These are phyloP conservation scores for Hydropsyche betteni DNA, from an alignment of 2,888 invertebrate genomes.

Conservation along the genomic window DNA sequence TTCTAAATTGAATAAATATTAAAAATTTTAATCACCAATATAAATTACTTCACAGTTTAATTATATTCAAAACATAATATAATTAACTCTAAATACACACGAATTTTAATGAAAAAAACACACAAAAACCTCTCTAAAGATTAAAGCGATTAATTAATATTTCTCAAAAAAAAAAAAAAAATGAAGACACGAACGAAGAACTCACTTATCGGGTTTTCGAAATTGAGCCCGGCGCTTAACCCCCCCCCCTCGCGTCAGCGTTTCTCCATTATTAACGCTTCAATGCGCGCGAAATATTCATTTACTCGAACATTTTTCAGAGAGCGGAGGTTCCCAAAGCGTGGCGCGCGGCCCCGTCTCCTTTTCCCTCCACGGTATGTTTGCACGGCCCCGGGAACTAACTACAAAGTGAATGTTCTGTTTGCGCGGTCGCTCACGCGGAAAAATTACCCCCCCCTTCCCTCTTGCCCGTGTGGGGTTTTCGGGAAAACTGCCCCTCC, in stretches of 20 bases:
- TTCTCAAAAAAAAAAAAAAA: too few species aligned
- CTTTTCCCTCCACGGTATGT: background rate
- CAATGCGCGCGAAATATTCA: constrained; percentile 46
- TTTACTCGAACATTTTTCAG: constrained; percentile 47
- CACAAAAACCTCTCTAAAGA: too few species aligned
- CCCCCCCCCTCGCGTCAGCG: constrained; percentile 28
- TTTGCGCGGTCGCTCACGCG: constrained; percentile 43
- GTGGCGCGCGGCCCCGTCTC: background rate
- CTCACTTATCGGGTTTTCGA: too few species aligned
- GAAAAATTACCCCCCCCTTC: constrained; percentile 39
- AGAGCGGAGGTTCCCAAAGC: background rate
- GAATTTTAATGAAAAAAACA: too few species aligned
- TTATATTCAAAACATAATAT: too few species aligned
- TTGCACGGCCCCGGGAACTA: constrained; percentile 9
- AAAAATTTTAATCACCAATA: too few species aligned
- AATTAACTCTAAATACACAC: too few species aligned
- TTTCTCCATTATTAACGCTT: constrained; percentile 46
- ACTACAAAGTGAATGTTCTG: constrained; percentile 48
- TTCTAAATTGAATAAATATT: too few species aligned
- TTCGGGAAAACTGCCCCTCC: constrained; percentile 7
- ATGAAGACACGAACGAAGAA: too few species aligned
- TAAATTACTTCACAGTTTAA: too few species aligned
- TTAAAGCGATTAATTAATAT: too few species aligned
- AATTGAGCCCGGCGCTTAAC: too few species aligned
- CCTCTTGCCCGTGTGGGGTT: background rate